phyloP scores from a whole-genome alignment of 2,797 vertebrate genomes.

The Eulemur rubriventer region DNA sequence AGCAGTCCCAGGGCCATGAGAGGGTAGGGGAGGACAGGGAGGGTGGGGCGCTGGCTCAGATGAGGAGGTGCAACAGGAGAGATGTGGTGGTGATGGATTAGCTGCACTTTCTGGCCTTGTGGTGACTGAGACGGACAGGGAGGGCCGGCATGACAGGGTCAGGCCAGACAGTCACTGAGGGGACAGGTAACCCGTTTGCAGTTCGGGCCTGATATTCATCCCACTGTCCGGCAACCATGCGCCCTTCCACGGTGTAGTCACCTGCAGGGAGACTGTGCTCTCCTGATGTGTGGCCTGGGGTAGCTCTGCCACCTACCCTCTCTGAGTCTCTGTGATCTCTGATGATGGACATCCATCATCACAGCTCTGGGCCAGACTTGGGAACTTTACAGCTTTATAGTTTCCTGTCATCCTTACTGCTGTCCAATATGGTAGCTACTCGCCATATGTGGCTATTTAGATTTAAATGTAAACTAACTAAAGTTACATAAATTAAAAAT shows the following conservation, averaged over 20 bases:
- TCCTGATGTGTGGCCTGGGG: neutral
- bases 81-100: too few species aligned
- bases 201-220: too few species aligned
- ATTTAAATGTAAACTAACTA: neutral
- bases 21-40: neutral
- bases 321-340: neutral
- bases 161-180: neutral
- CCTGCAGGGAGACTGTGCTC: neutral
- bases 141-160: neutral
- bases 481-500: neutral
- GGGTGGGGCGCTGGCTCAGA: neutral
- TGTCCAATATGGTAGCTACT: neutral
- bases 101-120: neutral
- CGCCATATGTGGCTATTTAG: neutral
- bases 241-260: neutral
- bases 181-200: neutral
- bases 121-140: neutral
- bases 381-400: neutral
- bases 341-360: neutral
- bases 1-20: too few species aligned
- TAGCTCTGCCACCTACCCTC: neutral
- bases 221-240: neutral
- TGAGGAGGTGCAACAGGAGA: neutral
- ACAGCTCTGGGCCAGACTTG: neutral
- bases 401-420: neutral